phyloP scores from a whole-genome alignment of 2,113 vertebrate genomes.

The Protobothrops flavoviridis region DNA sequence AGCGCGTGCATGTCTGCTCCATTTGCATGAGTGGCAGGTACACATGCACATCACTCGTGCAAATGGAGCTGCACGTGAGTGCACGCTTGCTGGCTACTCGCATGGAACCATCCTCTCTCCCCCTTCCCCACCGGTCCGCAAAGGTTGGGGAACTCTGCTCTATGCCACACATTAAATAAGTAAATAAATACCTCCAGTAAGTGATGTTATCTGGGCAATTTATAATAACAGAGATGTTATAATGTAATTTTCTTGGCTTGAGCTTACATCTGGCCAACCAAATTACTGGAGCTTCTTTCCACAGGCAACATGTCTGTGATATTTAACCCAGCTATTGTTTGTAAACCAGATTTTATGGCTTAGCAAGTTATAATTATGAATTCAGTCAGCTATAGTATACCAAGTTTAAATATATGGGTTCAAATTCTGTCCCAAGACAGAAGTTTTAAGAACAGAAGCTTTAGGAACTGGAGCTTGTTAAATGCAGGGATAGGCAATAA shows the following conservation, averaged over 20 bases:
- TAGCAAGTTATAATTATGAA: background rate
- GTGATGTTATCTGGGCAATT: background rate
- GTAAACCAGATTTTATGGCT: background rate
- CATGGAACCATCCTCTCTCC: background rate
- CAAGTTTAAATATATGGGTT: background rate
- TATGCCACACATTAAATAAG: background rate
- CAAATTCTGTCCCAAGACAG: background rate
- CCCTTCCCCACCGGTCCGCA: background rate
- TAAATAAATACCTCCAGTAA: background rate
- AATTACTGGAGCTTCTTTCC: background rate
- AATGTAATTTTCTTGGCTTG: background rate
- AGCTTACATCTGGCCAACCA: background rate
- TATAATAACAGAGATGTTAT: background rate
- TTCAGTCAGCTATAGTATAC: background rate
- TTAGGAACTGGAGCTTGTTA: background rate
- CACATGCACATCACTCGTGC: background rate
- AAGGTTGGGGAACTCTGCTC: background rate
- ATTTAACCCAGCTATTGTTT: background rate
- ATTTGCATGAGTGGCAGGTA: background rate
- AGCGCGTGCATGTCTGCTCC: background rate
- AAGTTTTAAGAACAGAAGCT: background rate
- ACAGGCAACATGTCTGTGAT: background rate
- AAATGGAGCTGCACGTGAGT: background rate
- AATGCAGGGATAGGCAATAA: background rate
- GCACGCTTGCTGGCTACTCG: background rate